Percentiles rank a stretch among this genome's conserved stretches.
Evolutionary conservation across 2,113 vertebrate genomes (phyloP).

Genomic region (Gallinago undulata): DNA sequence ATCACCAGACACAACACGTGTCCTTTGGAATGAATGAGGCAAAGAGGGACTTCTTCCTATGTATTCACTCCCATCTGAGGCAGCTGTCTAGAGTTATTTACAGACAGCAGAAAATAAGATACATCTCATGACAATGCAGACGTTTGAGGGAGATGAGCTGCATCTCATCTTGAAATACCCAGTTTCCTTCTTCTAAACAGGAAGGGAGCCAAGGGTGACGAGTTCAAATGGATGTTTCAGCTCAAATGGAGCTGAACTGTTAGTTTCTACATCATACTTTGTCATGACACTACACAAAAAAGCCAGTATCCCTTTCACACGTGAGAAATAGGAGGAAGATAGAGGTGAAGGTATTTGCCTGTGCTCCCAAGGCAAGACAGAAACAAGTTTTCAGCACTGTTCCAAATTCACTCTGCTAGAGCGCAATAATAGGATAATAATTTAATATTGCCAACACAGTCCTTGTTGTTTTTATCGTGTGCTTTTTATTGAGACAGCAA

Average conservation of each 20-base stretch:
- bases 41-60: not conserved
- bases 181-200: not conserved
- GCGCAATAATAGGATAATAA: slow-evolving; percentile 24
- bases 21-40: not conserved
- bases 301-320: not conserved
- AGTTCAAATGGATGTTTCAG: not conserved
- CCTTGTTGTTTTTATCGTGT: slow-evolving; percentile 31
- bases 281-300: not conserved
- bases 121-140: not conserved
- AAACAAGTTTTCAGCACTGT: not conserved
- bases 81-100: not conserved
- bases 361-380: not conserved
- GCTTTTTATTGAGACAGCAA: slow-evolving; percentile 58
- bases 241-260: not conserved
- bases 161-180: not conserved
- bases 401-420: slow-evolving; percentile 1
- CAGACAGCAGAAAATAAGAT: not conserved
- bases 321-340: not conserved
- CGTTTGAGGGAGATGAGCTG: not conserved
- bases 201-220: not conserved
- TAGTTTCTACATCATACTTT: not conserved
- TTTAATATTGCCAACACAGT: slow-evolving; percentile 33
- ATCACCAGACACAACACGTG: not conserved
- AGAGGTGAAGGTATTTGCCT: not conserved
- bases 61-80: not conserved